Base-by-base conservation (phyloP, 2,797 vertebrate species). In the Mastacembelus armatus region DNA sequence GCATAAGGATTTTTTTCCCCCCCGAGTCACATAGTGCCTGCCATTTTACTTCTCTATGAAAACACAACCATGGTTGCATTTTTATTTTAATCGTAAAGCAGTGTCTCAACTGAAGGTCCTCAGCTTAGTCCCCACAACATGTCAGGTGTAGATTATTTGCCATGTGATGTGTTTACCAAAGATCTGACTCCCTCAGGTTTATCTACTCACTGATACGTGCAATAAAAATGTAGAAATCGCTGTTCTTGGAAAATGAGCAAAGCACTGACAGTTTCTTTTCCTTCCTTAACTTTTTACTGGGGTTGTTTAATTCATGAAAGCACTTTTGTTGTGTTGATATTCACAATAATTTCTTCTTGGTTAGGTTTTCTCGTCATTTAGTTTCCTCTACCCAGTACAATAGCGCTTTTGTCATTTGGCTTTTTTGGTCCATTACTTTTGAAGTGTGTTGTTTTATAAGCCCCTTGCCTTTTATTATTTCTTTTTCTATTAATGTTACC, bases 401-500 rank as follows among this genome's bases (percentile, higher is more conserved):
- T 8, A 35, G 61, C 45, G 36, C 36, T 57, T 69, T 66, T 74
- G 66, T 86, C 74, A 63, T 73, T 77, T 81, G 50, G 40, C 45
- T 69, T 77, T 65, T 74, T 74, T 63, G 51, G 47, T 48, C 66
- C 50, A 74, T 75, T 77, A 71, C 51, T 64, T 72, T 70, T 54
- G 36, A 76, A 67, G 56, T 51, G 42, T 67, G 74, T 61, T 70
- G 69, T 57, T 85, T 84, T 64, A 86, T 78, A 76, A 71, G 71
- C 52, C 42, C 24, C 47, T 78, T 83, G 27, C n/a, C 15, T 83
- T 85, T 82, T 80, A 75, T 71, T 74, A 70, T 75, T 84, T 62
- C 43, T 7, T 70, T 62, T 52, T 71, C 45, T 36, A 61, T 74
- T 58, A 72, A 80, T 38, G 66, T 65, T 62, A 66, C 72, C 71